These are phyloP conservation scores for Hypsibius dujardini DNA, from an alignment of 1,140 invertebrate genomes.

Conservation along the genomic window DNA sequence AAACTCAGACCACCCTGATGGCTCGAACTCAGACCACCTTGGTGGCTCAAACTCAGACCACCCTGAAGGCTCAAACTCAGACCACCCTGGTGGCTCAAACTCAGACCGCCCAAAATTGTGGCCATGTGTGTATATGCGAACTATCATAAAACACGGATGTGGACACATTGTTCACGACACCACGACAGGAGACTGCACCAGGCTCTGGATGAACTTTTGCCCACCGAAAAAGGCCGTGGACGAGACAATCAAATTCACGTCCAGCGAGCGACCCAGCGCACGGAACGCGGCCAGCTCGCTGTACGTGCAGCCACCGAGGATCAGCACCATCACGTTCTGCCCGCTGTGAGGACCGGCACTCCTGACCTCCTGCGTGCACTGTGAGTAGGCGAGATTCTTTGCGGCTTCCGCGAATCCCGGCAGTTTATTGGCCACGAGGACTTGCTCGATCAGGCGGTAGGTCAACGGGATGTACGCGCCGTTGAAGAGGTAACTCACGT, in stretches of 20 bases:
- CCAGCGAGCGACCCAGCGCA: conserved; percentile 41
- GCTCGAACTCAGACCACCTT: no score
- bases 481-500: conserved; percentile 66
- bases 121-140: no score
- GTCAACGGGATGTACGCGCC: conserved; percentile 58
- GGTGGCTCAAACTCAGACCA: no score
- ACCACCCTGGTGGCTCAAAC: no score
- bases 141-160: no score
- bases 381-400: conserved; percentile 25
- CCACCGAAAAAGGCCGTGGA: not conserved
- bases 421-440: conserved; percentile 25
- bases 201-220: not conserved
- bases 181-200: no score
- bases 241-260: not conserved
- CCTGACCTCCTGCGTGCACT: conserved; percentile 24
- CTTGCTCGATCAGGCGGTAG: conserved; percentile 38
- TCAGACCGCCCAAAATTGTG: no score
- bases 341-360: conserved; percentile 25
- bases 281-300: conserved; percentile 73
- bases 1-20: no score
- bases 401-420: conserved; percentile 23
- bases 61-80: no score
- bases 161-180: no score
- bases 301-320: conserved; percentile 78
- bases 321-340: conserved; percentile 48